Evolutionary conservation across 1,140 invertebrate genomes (phyloP).

Genomic region (Procambarus virginalis): DNA sequence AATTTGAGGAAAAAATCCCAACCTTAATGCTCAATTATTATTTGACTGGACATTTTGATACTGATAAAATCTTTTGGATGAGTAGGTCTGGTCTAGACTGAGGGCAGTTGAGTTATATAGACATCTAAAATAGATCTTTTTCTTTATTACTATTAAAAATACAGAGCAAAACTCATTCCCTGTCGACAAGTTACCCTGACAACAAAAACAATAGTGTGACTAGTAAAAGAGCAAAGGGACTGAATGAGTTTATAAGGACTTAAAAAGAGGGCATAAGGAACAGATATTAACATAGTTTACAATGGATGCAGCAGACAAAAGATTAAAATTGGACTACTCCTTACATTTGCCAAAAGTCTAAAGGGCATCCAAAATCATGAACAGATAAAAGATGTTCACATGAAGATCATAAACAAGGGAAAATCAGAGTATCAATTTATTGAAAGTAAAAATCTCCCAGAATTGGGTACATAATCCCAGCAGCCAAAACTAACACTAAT

Average conservation of each 20-base stretch:
- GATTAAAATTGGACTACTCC: background rate
- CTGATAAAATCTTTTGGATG: no score
- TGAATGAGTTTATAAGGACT: background rate
- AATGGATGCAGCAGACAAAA: background rate
- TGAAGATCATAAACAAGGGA: background rate
- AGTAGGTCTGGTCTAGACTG: no score
- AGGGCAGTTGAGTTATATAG: no score
- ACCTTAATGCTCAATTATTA: no score
- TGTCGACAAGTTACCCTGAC: background rate
- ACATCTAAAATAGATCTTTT: no score
- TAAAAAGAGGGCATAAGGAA: background rate
- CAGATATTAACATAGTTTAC: background rate
- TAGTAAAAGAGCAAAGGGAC: background rate
- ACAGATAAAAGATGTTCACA: background rate
- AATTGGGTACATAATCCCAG: no score
- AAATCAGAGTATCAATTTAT: background rate
- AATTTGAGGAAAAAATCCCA: no score
- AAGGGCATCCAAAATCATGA: background rate
- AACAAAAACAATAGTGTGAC: background rate
- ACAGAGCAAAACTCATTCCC: background rate
- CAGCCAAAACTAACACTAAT: no score
- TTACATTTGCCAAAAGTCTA: background rate
- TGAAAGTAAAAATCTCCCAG: no score
- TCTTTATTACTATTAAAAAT: background rate
- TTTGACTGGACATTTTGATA: no score